Conservation (phyloP, 2,797 vertebrate genomes). For the Margarornis squamiger region DNA sequence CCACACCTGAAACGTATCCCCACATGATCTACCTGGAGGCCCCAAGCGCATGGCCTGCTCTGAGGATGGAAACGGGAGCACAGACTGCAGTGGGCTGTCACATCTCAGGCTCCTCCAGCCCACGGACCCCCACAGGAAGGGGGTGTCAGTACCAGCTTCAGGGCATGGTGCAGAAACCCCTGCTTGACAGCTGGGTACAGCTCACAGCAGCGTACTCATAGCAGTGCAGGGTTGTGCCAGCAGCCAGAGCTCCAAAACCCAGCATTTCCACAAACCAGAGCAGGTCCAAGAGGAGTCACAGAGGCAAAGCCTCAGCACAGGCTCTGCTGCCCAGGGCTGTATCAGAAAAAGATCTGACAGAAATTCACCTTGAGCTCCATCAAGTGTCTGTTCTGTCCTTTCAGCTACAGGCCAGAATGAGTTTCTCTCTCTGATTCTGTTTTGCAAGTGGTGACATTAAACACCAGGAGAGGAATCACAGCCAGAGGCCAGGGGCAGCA, state of each 20-base stretch:
- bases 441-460: neutral
- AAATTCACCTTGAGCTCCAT: constrained; percentile 29
- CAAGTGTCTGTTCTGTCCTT: neutral
- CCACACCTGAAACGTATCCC: neutral
- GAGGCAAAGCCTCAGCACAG: neutral
- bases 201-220: accelerated
- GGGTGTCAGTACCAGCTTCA: neutral
- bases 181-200: neutral
- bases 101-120: neutral
- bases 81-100: neutral
- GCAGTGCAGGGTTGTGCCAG: accelerated
- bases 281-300: accelerated
- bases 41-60: accelerated
- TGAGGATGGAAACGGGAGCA: neutral
- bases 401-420: neutral
- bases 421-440: neutral
- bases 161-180: neutral
- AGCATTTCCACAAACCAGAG: neutral
- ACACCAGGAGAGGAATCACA: neutral
- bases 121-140: accelerated
- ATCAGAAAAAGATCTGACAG: neutral
- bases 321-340: neutral
- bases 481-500: neutral
- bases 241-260: neutral
- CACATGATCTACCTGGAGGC: neutral